Evolutionary conservation across 92 coral and sea anemone genomes (phyloP), one percentile per base, ranked within the genome.

Genomic region (Plumapathes pennacea): DNA sequence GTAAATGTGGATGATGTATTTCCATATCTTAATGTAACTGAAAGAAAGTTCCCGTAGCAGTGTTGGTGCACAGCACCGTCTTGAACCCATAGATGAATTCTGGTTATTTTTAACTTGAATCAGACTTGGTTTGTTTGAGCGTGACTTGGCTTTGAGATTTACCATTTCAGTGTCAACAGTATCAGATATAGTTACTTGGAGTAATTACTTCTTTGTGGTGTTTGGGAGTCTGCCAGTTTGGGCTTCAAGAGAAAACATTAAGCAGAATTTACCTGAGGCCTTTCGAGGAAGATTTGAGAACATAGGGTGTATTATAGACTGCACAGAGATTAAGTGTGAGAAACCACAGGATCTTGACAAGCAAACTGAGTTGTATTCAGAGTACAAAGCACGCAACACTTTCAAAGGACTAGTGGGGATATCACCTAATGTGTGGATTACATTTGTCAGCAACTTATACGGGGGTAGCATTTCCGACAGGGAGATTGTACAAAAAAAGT

Each of bases 121-220:
- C 19, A 54, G 78, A 27, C 53, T 71, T 5, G 90, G 90, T 21
- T 74, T 84, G 20, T 77, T 84, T 46, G 80, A 83, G 46, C 60
- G 51, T 12, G 80, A 83, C 69, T 69, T 83, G 50, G 84, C 89
- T 25, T 63, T 64, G 64, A 77, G 85, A 71, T 83, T 83, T 46
- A 56, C 70, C n/a, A 71, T 66, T n/a, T 72, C 74, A 27, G 69
- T 67, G 30, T 12, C 74, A 25, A 66, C 78, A 65, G 85, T 84
- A 2, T 72, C 78, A 33, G 78, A 67, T 25, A 54, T 78, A 5
- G 65, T 60, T 10, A 72, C 82, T 26, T 78, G 64, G 52, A 60
- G 65, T 57, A 72, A 80, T 49, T 64, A 29, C 28, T 40, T 73
- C 14, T 62, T 4, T 62, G 2, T 62, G 3, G 50, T 63, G 36